Percentiles rank a stretch among this genome's conserved stretches.
Evolutionary conservation across 2,888 invertebrate genomes (phyloP).

Genomic region (Gymnosoma rotundatum): DNA sequence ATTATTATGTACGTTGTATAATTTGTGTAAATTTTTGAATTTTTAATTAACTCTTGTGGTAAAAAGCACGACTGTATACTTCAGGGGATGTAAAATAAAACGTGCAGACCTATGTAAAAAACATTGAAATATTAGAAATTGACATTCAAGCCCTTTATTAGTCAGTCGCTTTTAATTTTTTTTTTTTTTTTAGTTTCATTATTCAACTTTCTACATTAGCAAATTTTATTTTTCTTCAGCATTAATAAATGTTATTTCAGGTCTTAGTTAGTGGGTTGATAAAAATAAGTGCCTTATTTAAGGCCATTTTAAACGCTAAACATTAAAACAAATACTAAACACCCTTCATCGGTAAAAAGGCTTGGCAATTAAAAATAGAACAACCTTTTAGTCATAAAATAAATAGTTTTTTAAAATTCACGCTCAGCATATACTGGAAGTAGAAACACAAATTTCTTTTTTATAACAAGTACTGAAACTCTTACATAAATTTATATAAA

Average conservation of each 20-base stretch:
- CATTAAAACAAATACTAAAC: conserved; percentile 14
- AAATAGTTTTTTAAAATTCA: conserved; percentile 7
- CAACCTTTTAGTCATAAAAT: background rate
- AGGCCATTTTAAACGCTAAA: background rate
- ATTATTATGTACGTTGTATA: conserved; percentile 75
- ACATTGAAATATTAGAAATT: background rate
- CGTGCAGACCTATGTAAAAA: background rate
- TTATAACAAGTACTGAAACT: background rate
- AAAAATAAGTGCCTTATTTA: conserved; percentile 1
- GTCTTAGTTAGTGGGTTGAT: conserved; percentile 11
- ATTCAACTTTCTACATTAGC: background rate
- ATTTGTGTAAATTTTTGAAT: conserved; percentile 77
- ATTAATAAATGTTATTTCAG: conserved; percentile 32
- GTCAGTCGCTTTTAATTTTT: no score
- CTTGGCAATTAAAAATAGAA: conserved; percentile 34
- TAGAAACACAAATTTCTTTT: background rate
- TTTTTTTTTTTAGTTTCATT: background rate
- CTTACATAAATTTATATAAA: no score
- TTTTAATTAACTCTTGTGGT: conserved; percentile 75
- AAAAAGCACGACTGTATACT: conserved; percentile 14
- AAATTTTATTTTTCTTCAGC: background rate
- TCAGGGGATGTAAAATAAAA: conserved; percentile 2
- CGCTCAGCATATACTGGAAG: conserved; percentile 46
- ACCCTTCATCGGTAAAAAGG: conserved; percentile 39
- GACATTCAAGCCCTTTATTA: background rate